Evolutionary conservation across 2,797 vertebrate species (phyloP).

Genomic region (Hipposideros larvatus): DNA sequence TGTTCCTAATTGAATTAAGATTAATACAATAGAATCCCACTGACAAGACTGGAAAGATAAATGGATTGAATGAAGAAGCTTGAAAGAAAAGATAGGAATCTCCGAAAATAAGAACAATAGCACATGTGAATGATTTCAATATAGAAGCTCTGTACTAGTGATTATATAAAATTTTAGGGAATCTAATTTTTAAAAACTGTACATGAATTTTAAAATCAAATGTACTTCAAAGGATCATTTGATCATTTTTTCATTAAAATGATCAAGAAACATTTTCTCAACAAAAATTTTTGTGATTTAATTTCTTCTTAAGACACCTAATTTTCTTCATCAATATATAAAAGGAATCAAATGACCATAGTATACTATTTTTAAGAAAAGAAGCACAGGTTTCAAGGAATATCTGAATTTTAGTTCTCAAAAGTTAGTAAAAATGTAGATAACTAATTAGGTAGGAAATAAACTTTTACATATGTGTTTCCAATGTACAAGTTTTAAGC

Average conservation of each 20-base stretch:
- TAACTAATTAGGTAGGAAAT: background rate
- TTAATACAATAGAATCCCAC: background rate
- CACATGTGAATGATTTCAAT: background rate
- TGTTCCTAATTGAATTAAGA: background rate
- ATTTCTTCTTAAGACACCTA: background rate
- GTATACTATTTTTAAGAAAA: background rate
- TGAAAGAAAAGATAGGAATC: background rate
- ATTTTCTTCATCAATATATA: slow-evolving; percentile 11
- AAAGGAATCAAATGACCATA: background rate
- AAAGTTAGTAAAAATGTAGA: background rate
- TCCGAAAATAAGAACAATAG: background rate
- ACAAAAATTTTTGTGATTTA: background rate
- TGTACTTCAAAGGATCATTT: background rate
- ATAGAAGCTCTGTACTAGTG: background rate
- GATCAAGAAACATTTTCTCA: background rate
- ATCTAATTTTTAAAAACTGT: background rate
- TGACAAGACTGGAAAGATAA: background rate
- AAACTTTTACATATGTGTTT: background rate
- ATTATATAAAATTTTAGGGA: background rate
- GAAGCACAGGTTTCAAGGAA: background rate
- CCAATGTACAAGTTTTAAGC: background rate
- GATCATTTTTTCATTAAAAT: background rate
- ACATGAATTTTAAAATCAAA: background rate
- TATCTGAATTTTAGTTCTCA: background rate
- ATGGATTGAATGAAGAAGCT: background rate